Conservation (phyloP, 2,888 invertebrate genomes). For the Mythimna impura region DNA sequence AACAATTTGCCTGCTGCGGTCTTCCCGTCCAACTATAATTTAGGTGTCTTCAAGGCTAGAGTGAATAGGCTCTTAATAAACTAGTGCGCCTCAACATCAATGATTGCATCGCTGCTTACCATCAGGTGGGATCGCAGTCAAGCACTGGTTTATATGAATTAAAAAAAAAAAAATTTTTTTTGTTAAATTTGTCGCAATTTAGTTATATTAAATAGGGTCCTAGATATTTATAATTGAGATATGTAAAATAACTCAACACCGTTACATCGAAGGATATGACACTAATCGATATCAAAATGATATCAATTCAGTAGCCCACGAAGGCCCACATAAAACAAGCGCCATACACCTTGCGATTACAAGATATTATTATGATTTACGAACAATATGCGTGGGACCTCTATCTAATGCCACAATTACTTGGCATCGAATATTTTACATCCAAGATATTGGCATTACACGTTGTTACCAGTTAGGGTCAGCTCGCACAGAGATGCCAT, state of each 20-base stretch:
- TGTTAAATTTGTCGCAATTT: no score
- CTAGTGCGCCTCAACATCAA: no score
- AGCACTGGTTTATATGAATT: no score
- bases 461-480: constrained; percentile 14
- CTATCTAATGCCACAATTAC: constrained; percentile 43
- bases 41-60: no score
- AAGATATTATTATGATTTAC: constrained; percentile 46
- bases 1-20: no score
- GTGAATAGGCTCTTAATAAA: no score
- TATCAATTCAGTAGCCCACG: constrained; percentile 35
- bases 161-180: no score
- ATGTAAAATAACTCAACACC: constrained; percentile 5
- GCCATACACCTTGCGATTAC: constrained; percentile 13
- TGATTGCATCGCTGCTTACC: no score
- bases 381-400: constrained; percentile 53
- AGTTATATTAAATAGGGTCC: not conserved
- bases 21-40: no score
- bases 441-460: constrained; percentile 36
- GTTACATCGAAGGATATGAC: not conserved
- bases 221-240: not conserved
- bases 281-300: constrained; percentile 9
- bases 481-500: not conserved
- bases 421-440: constrained; percentile 32
- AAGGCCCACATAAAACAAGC: constrained; percentile 36
- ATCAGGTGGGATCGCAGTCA: no score